These are phyloP conservation scores for Clamator glandarius DNA, from an alignment of 2,797 vertebrate species.

Conservation along the genomic window DNA sequence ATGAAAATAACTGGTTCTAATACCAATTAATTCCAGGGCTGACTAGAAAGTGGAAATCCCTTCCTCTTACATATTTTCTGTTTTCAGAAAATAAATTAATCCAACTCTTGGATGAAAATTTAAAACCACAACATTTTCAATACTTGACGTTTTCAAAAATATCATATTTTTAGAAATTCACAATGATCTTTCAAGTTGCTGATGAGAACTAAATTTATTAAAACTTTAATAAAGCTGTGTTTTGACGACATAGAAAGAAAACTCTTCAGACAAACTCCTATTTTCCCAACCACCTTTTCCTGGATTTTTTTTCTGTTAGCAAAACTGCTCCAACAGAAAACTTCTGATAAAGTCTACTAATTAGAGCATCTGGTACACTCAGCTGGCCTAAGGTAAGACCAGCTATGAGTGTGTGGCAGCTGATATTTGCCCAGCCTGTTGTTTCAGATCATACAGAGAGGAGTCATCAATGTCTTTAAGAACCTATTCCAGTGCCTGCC, in stretches of 20 bases:
- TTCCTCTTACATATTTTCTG: conserved; percentile 51
- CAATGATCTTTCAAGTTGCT: neutral
- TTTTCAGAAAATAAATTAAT: conserved; percentile 50
- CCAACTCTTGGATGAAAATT: conserved; percentile 39
- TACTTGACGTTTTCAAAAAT: neutral
- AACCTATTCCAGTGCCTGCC: neutral
- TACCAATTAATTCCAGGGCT: conserved; percentile 39
- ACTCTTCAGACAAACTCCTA: neutral
- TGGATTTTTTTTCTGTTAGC: conserved; percentile 22
- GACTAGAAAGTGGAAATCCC: conserved; percentile 59
- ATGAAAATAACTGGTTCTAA: conserved; percentile 60
- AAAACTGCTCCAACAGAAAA: conserved; percentile 25
- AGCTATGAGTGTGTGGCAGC: neutral
- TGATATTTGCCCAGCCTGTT: neutral
- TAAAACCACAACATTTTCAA: conserved; percentile 53
- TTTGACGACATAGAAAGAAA: neutral
- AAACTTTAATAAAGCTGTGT: neutral
- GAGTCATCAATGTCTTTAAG: neutral
- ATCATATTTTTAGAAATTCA: neutral
- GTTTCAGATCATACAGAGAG: neutral
- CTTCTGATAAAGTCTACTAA: conserved; percentile 34
- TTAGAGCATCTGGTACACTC: conserved; percentile 54
- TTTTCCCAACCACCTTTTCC: neutral
- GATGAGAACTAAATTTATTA: conserved; percentile 20
- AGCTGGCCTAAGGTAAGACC: conserved; percentile 54